phyloP scores from a whole-genome alignment of 2,888 invertebrate species.

The Limnephilus rhombicus region DNA sequence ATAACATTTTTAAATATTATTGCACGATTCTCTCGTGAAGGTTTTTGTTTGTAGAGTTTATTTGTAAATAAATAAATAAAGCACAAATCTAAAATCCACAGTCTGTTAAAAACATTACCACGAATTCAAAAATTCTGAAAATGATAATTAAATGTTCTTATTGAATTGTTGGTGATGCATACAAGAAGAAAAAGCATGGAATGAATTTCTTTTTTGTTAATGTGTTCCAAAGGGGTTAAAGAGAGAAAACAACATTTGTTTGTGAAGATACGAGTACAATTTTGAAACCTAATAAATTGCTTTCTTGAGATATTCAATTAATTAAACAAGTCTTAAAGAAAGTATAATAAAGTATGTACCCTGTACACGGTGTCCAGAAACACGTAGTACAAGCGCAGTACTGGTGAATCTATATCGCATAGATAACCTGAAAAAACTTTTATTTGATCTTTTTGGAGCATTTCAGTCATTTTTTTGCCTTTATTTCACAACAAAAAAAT shows the following conservation, averaged over 20 bases:
- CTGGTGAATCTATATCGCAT: too few species aligned
- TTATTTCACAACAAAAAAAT: too few species aligned
- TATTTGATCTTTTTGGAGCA: too few species aligned
- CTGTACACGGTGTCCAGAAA: too few species aligned
- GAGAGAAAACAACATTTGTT: not conserved
- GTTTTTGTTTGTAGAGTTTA: not conserved
- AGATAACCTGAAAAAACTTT: too few species aligned
- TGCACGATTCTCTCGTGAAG: not conserved
- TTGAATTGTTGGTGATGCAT: too few species aligned
- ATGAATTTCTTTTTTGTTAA: not conserved
- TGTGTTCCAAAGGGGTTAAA: too few species aligned
- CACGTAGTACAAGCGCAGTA: too few species aligned
- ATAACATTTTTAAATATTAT: not conserved
- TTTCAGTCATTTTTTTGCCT: too few species aligned
- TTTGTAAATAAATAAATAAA: not conserved
- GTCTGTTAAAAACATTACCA: not conserved
- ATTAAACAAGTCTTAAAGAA: too few species aligned
- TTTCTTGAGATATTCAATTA: too few species aligned
- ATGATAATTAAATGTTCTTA: not conserved
- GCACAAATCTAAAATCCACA: not conserved
- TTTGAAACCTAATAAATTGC: not conserved
- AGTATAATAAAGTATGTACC: too few species aligned
- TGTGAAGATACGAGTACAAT: not conserved
- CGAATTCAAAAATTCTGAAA: not conserved
- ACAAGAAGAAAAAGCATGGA: not conserved